A percentile compares a stretch with the other conserved stretches of the same genome.
These are phyloP conservation scores for Uria aalge DNA, from an alignment of 2,113 vertebrate genomes.

Conservation along the genomic window DNA sequence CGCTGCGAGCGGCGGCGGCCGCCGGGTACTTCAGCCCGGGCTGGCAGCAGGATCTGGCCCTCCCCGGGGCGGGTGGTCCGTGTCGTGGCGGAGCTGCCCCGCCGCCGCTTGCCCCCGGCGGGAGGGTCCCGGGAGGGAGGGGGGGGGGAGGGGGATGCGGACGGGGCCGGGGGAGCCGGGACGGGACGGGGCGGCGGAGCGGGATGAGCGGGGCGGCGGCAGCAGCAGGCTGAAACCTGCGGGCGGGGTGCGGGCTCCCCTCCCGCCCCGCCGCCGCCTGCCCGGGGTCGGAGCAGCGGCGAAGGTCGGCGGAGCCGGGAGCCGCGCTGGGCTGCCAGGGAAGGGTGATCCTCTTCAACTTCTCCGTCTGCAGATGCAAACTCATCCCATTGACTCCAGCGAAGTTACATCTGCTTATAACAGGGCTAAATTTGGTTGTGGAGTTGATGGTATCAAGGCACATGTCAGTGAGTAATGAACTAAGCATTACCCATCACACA, in stretches of 20 bases:
- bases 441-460: slow-evolving; percentile 46
- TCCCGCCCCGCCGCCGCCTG: background rate
- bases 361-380: slow-evolving; percentile 51
- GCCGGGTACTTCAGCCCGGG: background rate
- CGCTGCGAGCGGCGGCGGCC: background rate
- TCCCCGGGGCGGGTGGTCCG: background rate
- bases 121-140: background rate
- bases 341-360: slow-evolving; percentile 37
- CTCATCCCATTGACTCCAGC: slow-evolving; percentile 26
- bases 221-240: background rate
- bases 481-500: slow-evolving; percentile 21
- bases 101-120: background rate
- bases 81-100: background rate
- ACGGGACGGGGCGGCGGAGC: background rate
- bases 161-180: background rate
- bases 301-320: background rate
- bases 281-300: background rate
- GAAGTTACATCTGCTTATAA: slow-evolving; percentile 35
- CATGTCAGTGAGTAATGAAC: slow-evolving; percentile 58
- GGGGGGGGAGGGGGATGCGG: too few relatives aligned
- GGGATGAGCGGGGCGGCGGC: background rate
- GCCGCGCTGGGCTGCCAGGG: background rate
- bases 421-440: slow-evolving; percentile 63
- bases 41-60: background rate
- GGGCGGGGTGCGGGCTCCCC: background rate